phyloP scores from a whole-genome alignment of 2,113 vertebrate genomes.

The Notiomystis cincta region DNA sequence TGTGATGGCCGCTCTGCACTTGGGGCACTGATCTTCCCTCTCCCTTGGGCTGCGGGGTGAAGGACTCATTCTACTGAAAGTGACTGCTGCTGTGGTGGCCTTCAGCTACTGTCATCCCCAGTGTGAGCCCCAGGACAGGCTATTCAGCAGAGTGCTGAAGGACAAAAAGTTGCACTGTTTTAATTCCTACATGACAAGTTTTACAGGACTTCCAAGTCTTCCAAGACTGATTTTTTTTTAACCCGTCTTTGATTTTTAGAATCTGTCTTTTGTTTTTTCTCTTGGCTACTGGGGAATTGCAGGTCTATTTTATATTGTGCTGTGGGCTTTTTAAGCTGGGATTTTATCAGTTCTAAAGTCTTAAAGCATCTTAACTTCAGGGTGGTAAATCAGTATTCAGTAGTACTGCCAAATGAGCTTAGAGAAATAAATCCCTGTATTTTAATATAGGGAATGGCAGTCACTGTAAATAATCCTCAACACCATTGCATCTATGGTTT shows the following conservation, averaged over 20 bases:
- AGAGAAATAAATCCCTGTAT: conserved; percentile 14
- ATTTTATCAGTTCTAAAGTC: background rate
- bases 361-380: conserved; percentile 35
- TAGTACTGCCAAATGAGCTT: conserved; percentile 31
- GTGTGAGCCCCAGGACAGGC: background rate
- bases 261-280: background rate
- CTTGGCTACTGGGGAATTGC: background rate
- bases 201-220: background rate
- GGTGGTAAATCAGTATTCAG: background rate
- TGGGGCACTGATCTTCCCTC: background rate
- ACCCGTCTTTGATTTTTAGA: background rate
- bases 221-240: background rate
- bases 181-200: background rate
- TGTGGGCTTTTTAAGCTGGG: background rate
- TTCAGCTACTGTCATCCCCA: background rate
- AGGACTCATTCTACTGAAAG: background rate
- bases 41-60: background rate
- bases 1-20: background rate
- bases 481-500: background rate
- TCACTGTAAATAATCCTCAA: conserved; percentile 13
- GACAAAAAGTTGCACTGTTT: background rate
- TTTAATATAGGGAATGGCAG: background rate
- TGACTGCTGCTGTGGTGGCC: background rate
- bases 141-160: background rate
- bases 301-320: background rate